Evolutionary conservation across 2,113 vertebrate genomes (phyloP).

Genomic region (Barnardius zonarius): DNA sequence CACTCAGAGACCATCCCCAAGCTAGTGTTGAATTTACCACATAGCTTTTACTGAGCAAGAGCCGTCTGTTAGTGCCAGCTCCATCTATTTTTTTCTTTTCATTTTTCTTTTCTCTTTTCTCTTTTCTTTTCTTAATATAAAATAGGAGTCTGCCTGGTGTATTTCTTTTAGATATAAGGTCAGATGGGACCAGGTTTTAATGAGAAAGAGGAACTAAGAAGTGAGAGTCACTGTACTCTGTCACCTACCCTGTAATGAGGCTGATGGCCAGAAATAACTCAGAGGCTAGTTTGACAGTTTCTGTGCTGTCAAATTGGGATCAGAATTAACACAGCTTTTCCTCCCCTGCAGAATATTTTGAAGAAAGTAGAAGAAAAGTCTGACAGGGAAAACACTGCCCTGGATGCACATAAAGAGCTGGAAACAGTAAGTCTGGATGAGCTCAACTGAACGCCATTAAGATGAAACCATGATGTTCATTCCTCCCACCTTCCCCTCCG

Average conservation of each 20-base stretch:
- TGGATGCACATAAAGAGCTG: conserved; percentile 89
- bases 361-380: conserved; percentile 92
- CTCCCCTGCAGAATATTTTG: conserved; percentile 84
- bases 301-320: background rate
- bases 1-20: background rate
- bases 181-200: background rate
- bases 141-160: background rate
- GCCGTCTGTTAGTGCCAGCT: background rate
- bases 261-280: background rate
- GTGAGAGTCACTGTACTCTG: background rate
- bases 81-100: background rate
- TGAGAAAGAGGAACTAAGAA: background rate
- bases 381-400: conserved; percentile 83
- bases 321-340: background rate
- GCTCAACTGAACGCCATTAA: background rate
- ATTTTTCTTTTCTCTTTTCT: background rate
- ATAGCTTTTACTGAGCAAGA: background rate
- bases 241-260: background rate
- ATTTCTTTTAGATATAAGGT: background rate
- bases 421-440: conserved; percentile 81
- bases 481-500: background rate
- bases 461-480: background rate
- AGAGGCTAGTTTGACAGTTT: background rate
- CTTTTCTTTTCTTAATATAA: background rate
- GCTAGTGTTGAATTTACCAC: background rate